Conservation (phyloP, 2,888 invertebrate genomes). For the Mermis nigrescens region DNA sequence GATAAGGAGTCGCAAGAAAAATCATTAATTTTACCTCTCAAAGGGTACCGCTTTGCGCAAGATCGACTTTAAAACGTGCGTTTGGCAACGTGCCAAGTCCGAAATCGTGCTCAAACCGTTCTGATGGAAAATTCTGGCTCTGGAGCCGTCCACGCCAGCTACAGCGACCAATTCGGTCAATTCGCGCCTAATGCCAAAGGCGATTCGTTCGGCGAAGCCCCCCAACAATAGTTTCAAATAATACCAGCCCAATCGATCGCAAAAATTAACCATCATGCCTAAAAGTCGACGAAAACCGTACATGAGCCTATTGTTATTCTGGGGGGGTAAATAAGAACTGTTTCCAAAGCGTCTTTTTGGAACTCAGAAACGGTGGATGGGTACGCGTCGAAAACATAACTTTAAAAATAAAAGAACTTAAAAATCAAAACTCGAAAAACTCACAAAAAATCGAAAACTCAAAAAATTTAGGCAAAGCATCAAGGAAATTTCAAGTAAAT, state of each 20-base stretch:
- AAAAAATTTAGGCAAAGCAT: too few relatives aligned
- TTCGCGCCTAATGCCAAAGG: constrained; percentile 79
- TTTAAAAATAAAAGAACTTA: too few relatives aligned
- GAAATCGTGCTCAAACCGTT: constrained; percentile 57
- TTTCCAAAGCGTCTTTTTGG: too few relatives aligned
- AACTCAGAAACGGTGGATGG: too few relatives aligned
- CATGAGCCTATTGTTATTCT: too few relatives aligned
- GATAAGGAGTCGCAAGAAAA: too few relatives aligned
- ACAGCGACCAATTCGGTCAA: constrained; percentile 71
- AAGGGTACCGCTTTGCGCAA: constrained; percentile 62
- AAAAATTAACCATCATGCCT: constrained; percentile 94
- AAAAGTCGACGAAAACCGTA: constrained; percentile 14
- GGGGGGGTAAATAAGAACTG: too few relatives aligned
- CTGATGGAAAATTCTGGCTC: constrained; percentile 63
- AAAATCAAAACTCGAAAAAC: too few relatives aligned
- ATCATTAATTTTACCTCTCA: constrained; percentile 44
- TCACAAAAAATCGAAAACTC: too few relatives aligned
- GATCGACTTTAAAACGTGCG: constrained; percentile 51
- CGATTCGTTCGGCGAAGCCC: constrained; percentile 78
- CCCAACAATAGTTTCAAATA: constrained; percentile 67
- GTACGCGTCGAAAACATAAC: too few relatives aligned
- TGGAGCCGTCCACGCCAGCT: constrained; percentile 49
- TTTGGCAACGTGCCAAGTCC: constrained; percentile 54
- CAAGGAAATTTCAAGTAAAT: too few relatives aligned
- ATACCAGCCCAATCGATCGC: constrained; percentile 72